These are phyloP conservation scores for Manduca sexta DNA, from an alignment of 1,140 invertebrate genomes.

Conservation along the genomic window DNA sequence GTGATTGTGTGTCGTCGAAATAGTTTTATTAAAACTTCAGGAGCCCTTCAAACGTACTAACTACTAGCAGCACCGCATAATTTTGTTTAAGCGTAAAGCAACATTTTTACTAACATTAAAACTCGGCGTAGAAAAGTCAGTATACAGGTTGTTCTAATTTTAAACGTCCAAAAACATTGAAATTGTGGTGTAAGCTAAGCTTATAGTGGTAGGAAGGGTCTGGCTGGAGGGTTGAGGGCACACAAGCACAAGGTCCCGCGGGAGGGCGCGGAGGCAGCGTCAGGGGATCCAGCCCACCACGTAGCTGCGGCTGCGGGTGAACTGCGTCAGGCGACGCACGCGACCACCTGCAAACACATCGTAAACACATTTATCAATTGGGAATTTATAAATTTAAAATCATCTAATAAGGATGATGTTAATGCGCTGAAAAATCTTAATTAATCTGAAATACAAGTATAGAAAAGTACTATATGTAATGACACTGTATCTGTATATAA, in stretches of 20 bases:
- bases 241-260: slow-evolving; percentile 1
- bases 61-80: slow-evolving; percentile 2
- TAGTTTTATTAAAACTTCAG: too few species aligned
- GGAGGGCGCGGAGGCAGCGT: slow-evolving; percentile 14
- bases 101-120: slow-evolving; percentile 6
- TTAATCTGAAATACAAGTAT: too few species aligned
- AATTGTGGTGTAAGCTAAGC: too few species aligned
- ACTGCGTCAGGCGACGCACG: slow-evolving; percentile 51
- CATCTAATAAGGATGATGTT: background rate
- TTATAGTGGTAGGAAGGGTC: too few species aligned
- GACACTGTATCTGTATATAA: too few species aligned
- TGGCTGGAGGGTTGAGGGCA: background rate
- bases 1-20: slow-evolving; percentile 40
- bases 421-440: background rate
- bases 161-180: too few species aligned
- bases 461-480: too few species aligned
- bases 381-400: background rate
- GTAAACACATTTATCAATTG: background rate
- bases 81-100: slow-evolving; percentile 1
- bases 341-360: slow-evolving; percentile 41
- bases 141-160: too few species aligned
- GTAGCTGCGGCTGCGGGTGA: slow-evolving; percentile 65
- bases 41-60: too few species aligned
- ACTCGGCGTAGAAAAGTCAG: too few species aligned
- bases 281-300: slow-evolving; percentile 64